These are phyloP conservation scores for Drosophila gunungcola DNA, from an alignment of 1,140 invertebrate species.

Conservation along the genomic window DNA sequence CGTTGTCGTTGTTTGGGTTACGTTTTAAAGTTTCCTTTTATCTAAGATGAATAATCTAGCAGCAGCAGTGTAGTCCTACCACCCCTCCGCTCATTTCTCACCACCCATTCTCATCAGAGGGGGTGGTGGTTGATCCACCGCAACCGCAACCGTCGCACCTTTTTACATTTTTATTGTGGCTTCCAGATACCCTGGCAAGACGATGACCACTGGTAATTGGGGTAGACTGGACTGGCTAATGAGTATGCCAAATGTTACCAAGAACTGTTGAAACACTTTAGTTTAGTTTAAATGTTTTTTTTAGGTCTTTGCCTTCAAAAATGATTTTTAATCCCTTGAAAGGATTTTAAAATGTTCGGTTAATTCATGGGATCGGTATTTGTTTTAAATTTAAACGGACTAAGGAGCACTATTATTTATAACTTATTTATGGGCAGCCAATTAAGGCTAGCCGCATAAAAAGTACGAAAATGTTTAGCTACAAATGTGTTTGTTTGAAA, in stretches of 20 bases:
- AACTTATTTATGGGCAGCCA: too few species aligned
- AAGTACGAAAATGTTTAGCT: too few species aligned
- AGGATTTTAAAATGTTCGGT: too few species aligned
- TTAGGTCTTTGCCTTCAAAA: too few species aligned
- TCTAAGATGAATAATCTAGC: conserved; percentile 75
- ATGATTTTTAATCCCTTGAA: too few species aligned
- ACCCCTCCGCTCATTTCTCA: background rate
- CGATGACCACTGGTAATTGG: background rate
- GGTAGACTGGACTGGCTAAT: background rate
- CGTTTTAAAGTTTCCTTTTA: conserved; percentile 59
- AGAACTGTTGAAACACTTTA: too few species aligned
- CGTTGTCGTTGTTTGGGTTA: conserved; percentile 43
- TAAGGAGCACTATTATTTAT: too few species aligned
- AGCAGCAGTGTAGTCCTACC: conserved; percentile 25
- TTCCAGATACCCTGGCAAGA: conserved; percentile 25
- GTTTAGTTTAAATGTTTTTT: too few species aligned
- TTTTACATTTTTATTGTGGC: conserved; percentile 71
- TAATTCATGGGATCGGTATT: too few species aligned
- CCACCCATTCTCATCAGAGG: conserved; percentile 14
- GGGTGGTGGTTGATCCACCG: conserved; percentile 6
- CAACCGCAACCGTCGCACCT: conserved; percentile 58
- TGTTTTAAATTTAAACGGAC: too few species aligned
- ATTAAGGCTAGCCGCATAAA: too few species aligned
- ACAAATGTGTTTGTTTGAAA: too few species aligned
- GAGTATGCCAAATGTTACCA: background rate